Evolutionary conservation across 1,140 invertebrate genomes (phyloP), one percentile per base, ranked within the genome.

Genomic region (Drosophila subpulchrella): DNA sequence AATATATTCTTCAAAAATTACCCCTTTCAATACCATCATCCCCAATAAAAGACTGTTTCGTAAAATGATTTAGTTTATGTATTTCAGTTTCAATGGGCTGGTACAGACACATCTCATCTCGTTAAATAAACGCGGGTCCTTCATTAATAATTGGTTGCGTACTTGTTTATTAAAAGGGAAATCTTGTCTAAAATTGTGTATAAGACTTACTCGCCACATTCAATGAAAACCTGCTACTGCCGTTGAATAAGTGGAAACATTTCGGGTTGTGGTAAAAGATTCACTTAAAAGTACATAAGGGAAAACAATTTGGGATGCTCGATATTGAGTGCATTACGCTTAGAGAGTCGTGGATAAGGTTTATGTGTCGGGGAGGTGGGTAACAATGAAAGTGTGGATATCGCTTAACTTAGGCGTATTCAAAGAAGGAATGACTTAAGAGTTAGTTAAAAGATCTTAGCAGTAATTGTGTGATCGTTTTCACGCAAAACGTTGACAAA

Each of bases 381-480:
- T 65, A 75, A 75, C 72, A 75, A 75, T 75, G 60, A 56, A 63
- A 61, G 44, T 30, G 39, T 34, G 70, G 17, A 30, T 55, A 50
- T 83, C 67, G 81, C 82, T 88, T 71, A 89, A 80, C 55, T 74
- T 76, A 78, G 81, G 65, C 67, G 44, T 78, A 63, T 72, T 50
- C 62, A 75, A 83, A 86, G 66, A 80, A 88, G 83, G 83, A 88
- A 88, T 88, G 83, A 88, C 83, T 88, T 88, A 88, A 89, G 79
- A 86, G 84, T 83, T 86, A 88, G 83, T 83, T 88, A 71, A 80
- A 88, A 83, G 66, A 88, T 53, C 83, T 89, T 88, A 88, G 83
- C 76, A 83, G 80, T 83, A 74, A 83, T 60, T 72, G 57, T 76
- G 57, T 78, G 48, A 67, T 66, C 68, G 39, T 61, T 65, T 68